Percentiles rank a stretch among this genome's conserved stretches.
Evolutionary conservation across 1,140 invertebrate species (phyloP).

Genomic region (Solenopsis invicta): DNA sequence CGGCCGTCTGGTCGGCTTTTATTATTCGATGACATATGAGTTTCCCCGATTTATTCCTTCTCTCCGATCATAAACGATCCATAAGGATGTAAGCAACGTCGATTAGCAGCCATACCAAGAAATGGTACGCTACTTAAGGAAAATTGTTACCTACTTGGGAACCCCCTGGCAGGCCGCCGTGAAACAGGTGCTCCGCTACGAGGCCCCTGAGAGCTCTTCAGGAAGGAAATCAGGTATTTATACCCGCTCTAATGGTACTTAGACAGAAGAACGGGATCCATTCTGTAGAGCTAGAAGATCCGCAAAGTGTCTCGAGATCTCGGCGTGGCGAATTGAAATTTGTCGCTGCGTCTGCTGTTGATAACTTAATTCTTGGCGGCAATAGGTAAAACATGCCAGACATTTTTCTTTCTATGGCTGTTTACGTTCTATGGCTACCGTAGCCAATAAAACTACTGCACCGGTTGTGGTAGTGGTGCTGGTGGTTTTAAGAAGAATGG

Average conservation of each 20-base stretch:
- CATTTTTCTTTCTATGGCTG: background rate
- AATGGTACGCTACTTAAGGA: conserved; percentile 70
- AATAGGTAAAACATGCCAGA: background rate
- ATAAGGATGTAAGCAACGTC: conserved; percentile 5
- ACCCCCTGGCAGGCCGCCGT: conserved; percentile 26
- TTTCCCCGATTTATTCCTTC: conserved; percentile 35
- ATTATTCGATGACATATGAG: conserved; percentile 65
- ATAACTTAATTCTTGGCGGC: background rate
- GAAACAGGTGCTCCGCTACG: conserved; percentile 61
- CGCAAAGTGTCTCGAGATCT: background rate
- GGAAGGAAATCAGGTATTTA: conserved; percentile 59
- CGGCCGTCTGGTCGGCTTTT: conserved; percentile 63
- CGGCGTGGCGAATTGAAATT: conserved; percentile 21
- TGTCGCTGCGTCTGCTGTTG: background rate
- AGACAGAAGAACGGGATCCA: conserved; percentile 17
- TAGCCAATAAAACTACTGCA: conserved; percentile 21
- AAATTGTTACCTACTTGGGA: conserved; percentile 71
- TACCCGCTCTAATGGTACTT: conserved; percentile 10
- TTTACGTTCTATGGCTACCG: conserved; percentile 31
- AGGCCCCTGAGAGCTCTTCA: conserved; percentile 34
- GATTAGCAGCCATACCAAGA: conserved; percentile 55
- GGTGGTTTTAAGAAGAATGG: conserved; percentile 59
- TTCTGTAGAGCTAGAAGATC: background rate
- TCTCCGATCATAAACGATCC: conserved; percentile 1
- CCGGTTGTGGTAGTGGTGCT: conserved; percentile 61